phyloP scores from a whole-genome alignment of 2,113 vertebrate genomes.

The Pseudorectes ferrugineus region DNA sequence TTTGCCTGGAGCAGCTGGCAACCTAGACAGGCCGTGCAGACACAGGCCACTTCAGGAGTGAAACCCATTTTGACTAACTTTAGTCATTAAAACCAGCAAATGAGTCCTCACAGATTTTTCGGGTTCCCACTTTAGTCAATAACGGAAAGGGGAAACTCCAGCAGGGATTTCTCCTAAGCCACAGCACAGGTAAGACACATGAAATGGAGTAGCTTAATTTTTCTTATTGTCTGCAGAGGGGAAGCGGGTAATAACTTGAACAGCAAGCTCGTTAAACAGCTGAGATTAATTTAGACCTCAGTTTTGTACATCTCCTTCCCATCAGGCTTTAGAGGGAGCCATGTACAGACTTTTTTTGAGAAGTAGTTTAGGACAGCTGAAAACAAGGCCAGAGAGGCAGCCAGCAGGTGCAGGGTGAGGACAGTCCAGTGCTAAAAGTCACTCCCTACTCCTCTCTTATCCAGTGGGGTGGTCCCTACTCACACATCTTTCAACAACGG shows the following conservation, averaged over 20 bases:
- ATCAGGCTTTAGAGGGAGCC: not conserved
- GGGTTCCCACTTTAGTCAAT: not conserved
- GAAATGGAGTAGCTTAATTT: not conserved
- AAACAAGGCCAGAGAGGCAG: not conserved
- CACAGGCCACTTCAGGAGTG: not conserved
- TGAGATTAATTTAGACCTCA: not conserved
- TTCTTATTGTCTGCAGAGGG: not conserved
- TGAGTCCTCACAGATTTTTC: not conserved
- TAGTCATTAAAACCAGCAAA: not conserved
- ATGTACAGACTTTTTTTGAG: not conserved
- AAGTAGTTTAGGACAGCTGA: not conserved
- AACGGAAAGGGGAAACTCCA: not conserved
- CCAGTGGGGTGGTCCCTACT: too few species aligned
- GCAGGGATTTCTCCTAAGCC: not conserved
- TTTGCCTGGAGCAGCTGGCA: not conserved
- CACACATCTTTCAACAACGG: not conserved
- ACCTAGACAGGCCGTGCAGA: not conserved
- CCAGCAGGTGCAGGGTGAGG: not conserved
- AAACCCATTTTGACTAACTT: not conserved
- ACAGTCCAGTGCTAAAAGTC: not conserved
- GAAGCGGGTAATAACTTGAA: not conserved
- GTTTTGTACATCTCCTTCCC: not conserved
- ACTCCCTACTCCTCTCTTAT: not conserved
- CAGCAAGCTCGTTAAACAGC: not conserved
- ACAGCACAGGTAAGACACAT: not conserved